phyloP scores from a whole-genome alignment of 2,888 invertebrate species.

The Sarcophaga carnaria region DNA sequence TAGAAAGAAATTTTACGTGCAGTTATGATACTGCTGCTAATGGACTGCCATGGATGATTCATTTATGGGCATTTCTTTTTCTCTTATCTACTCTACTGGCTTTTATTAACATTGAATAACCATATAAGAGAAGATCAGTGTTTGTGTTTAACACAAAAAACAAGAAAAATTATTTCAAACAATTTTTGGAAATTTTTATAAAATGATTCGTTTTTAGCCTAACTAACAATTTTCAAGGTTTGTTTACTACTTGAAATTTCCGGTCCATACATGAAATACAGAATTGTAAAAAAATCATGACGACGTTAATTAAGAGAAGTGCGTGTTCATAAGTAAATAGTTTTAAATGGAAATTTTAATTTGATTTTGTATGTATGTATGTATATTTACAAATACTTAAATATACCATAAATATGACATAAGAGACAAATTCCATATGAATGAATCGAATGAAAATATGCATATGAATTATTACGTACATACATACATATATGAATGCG shows the following conservation, averaged over 20 bases:
- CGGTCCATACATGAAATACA: background rate
- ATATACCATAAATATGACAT: no score
- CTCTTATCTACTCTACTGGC: background rate
- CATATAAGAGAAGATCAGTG: background rate
- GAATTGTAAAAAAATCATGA: constrained; percentile 7
- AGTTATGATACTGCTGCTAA: no score
- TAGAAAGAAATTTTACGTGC: no score
- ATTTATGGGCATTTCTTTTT: constrained; percentile 1
- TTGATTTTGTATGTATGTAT: background rate
- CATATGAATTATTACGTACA: no score
- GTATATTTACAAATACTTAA: background rate
- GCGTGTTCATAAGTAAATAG: background rate
- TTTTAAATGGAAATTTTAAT: background rate
- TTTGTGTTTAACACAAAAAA: constrained; percentile 12
- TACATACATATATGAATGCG: no score
- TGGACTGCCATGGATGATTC: background rate
- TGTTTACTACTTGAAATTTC: constrained; percentile 13
- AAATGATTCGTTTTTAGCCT: background rate
- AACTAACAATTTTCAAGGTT: constrained; percentile 5
- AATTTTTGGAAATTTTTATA: background rate
- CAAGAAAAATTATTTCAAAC: background rate
- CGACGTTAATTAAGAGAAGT: background rate
- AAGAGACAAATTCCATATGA: no score
- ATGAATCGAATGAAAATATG: no score
- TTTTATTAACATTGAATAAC: constrained; percentile 3